phyloP scores from a whole-genome alignment of 2,888 invertebrate genomes.

The Ecliptopera silaceata region DNA sequence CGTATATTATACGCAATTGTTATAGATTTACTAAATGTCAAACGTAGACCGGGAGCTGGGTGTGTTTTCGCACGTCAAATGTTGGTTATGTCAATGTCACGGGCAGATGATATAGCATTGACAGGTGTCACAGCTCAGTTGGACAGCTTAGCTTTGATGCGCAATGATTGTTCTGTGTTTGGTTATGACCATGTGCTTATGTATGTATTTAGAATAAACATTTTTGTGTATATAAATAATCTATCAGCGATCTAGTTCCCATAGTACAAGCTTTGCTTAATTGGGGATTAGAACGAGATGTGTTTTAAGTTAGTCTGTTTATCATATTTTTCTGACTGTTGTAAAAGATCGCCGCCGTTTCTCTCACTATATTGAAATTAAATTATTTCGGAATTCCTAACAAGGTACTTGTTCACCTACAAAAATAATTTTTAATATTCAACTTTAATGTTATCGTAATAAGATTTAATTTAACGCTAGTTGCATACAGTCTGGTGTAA shows the following conservation, averaged over 20 bases:
- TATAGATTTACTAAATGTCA: slow-evolving; percentile 45
- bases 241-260: too few species aligned
- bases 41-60: slow-evolving; percentile 4
- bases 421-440: slow-evolving; percentile 1
- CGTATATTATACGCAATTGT: slow-evolving; percentile 35
- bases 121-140: too few species aligned
- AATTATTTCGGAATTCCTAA: slow-evolving; percentile 13
- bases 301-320: too few species aligned
- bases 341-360: background rate
- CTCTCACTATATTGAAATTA: slow-evolving; percentile 12
- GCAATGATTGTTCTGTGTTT: too few species aligned
- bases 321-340: background rate
- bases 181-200: too few species aligned
- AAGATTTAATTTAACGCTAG: background rate
- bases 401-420: slow-evolving; percentile 20
- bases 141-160: too few species aligned
- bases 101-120: too few species aligned
- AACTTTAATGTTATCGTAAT: background rate
- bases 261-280: too few species aligned
- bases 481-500: background rate
- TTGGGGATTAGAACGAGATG: too few species aligned
- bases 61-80: background rate
- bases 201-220: too few species aligned
- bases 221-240: too few species aligned
- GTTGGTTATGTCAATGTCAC: too few species aligned